These are phyloP conservation scores for Brotula barbata DNA, from an alignment of 2,797 vertebrate species.

Conservation along the genomic window DNA sequence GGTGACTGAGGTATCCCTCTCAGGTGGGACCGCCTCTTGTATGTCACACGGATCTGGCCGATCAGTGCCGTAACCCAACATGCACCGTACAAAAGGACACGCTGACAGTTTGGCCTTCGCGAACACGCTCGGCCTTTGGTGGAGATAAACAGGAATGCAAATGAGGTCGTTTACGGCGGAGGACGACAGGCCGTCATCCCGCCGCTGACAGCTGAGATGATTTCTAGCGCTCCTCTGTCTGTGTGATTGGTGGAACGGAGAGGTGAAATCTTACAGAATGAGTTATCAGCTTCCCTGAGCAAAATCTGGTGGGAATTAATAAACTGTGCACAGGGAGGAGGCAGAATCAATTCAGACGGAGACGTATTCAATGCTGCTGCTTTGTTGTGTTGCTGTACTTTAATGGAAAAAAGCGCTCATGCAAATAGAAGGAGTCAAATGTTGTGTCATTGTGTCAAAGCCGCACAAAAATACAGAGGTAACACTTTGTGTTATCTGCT, in stretches of 20 bases:
- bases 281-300: slow-evolving; percentile 53
- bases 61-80: too few relatives aligned
- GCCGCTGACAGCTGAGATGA: slow-evolving; percentile 64
- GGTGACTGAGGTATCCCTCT: too few relatives aligned
- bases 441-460: slow-evolving; percentile 30
- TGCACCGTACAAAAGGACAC: slow-evolving; percentile 32
- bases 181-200: slow-evolving; percentile 54
- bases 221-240: slow-evolving; percentile 43
- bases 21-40: too few relatives aligned
- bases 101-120: slow-evolving; percentile 38
- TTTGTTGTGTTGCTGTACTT: slow-evolving; percentile 59
- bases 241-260: slow-evolving; percentile 52
- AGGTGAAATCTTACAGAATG: slow-evolving; percentile 51
- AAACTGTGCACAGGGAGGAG: slow-evolving; percentile 62
- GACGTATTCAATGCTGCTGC: slow-evolving; percentile 66
- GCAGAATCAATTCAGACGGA: slow-evolving; percentile 65
- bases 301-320: slow-evolving; percentile 61
- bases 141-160: slow-evolving; percentile 64
- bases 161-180: slow-evolving; percentile 51
- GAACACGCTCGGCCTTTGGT: slow-evolving; percentile 35
- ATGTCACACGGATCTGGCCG: too few relatives aligned
- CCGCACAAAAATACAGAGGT: slow-evolving; percentile 31
- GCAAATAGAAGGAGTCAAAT: slow-evolving; percentile 59
- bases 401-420: slow-evolving; percentile 72
- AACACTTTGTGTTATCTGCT: slow-evolving; percentile 31